These are phyloP conservation scores for Anthopleura sola DNA, from an alignment of 64 coral and sea anemone genomes.

Conservation along the genomic window DNA sequence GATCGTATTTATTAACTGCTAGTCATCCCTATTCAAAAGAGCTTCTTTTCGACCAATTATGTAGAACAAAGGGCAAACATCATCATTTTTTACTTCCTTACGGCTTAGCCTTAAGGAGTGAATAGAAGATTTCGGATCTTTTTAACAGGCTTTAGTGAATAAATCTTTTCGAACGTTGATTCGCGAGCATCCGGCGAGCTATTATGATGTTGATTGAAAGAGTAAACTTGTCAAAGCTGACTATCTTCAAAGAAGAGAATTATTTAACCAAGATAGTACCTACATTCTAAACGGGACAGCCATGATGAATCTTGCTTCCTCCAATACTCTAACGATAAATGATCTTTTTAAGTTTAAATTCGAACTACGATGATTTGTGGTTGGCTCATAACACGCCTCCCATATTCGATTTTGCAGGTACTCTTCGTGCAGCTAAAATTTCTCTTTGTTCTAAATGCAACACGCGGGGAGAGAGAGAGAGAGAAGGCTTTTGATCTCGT, in stretches of 20 bases:
- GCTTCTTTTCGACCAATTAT: neutral
- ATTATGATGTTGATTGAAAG: constrained; percentile 19
- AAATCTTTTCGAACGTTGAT: constrained; percentile 1
- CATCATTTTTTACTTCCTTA: neutral
- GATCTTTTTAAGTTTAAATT: neutral
- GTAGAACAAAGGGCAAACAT: constrained; percentile 16
- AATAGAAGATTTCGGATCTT: constrained; percentile 28
- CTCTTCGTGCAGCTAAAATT: neutral
- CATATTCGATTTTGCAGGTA: constrained; percentile 2
- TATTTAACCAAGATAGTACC: constrained; percentile 10
- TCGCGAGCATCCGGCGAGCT: constrained; percentile 14
- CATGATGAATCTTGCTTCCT: neutral
- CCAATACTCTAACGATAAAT: neutral
- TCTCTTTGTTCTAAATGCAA: constrained; percentile 14
- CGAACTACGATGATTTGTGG: neutral
- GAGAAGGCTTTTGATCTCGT: neutral
- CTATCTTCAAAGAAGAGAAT: neutral
- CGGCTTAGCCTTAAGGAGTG: constrained; percentile 2
- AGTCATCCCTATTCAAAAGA: neutral
- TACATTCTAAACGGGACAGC: constrained; percentile 8
- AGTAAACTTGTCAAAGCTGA: neutral
- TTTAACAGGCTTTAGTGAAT: neutral
- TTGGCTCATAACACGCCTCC: neutral
- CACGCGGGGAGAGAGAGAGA: neutral
- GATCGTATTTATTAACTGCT: constrained; percentile 8